Evolutionary conservation across 2,113 vertebrate species (phyloP), one percentile per base, ranked within the genome.

Genomic region (Anhinga anhinga): DNA sequence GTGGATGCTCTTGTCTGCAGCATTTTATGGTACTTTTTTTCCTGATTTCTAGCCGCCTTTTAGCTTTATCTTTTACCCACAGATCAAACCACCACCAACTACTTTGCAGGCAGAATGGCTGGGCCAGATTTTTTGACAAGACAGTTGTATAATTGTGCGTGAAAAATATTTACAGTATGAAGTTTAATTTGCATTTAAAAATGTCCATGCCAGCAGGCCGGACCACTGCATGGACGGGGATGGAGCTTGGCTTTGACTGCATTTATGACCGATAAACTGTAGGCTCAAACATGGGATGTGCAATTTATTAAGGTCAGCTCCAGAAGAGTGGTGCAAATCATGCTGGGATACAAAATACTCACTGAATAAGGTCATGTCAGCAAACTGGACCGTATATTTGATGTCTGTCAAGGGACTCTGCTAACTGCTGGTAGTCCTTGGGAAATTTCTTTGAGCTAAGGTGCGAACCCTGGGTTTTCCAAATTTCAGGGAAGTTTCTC

Each of bases 171-270:
- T 58, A 23, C 13, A 58, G 23, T 53, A 30, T 79, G 50, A 70
- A 70, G 29, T 26, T 56, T 81, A 58, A 80, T 62, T 77, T 66
- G 40, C 20, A 27, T 66, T 86, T 59, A 5, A 47, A 67, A 63
- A 74, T 78, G 34, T n/a, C 23, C 22, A 4, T 2, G 3, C 29
- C 82, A 78, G 30, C 45, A 88, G 76, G 15, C 7, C 0, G 4
- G 40, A 42, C 34, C 4, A 0, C 29, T 83, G 72, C 7, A 6
- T 2, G 5, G 34, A 32, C 8, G 2, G 62, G 40, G 58, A 40
- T n/a, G 36, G 20, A 67, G 22, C 26, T 74, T 70, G 55, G 69
- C 52, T 88, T 62, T 71, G 76, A 21, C 23, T 84, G 62, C 26
- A 34, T 77, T 86, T 94, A 11, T 77, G 63, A 78, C 83, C 11